A percentile compares a stretch with the other conserved stretches of the same genome.
These are phyloP conservation scores for Molorchus minor DNA, from an alignment of 2,888 invertebrate species.

Conservation along the genomic window DNA sequence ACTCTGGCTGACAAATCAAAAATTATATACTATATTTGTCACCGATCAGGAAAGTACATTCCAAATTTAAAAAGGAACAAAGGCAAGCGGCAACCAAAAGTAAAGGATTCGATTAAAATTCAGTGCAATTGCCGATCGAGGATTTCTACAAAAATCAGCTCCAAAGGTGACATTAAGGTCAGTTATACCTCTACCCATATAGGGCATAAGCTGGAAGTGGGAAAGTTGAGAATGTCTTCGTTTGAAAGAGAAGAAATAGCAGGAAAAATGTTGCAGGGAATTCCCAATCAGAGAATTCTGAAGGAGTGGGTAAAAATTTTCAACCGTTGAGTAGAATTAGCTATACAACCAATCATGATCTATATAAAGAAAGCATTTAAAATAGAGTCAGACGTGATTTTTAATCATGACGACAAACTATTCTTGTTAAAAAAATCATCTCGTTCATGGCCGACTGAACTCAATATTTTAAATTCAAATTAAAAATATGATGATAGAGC, in stretches of 20 bases:
- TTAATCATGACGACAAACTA: not conserved
- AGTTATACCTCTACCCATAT: not conserved
- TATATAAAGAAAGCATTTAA: slow-evolving; percentile 8
- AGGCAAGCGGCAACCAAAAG: not conserved
- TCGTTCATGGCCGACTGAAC: too few relatives aligned
- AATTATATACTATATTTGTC: too few relatives aligned
- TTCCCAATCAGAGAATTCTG: not conserved
- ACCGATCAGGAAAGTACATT: too few relatives aligned
- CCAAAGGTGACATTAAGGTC: not conserved
- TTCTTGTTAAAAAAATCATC: not conserved
- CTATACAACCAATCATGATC: slow-evolving; percentile 12
- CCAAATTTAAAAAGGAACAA: not conserved
- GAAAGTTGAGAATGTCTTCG: not conserved
- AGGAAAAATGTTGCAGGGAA: slow-evolving; percentile 2
- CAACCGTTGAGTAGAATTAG: not conserved
- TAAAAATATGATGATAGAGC: too few relatives aligned
- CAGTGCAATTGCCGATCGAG: not conserved
- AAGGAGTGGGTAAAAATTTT: not conserved
- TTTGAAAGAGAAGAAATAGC: not conserved
- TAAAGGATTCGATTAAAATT: not conserved
- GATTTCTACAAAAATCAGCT: not conserved
- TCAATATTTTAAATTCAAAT: too few relatives aligned
- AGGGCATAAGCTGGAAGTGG: not conserved
- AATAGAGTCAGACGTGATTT: not conserved
- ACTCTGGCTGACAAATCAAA: too few relatives aligned